A percentile compares a stretch with the other conserved stretches of the same genome.
Conservation (phyloP, 2,888 invertebrate species). For the Drosophila percnosoma region DNA sequence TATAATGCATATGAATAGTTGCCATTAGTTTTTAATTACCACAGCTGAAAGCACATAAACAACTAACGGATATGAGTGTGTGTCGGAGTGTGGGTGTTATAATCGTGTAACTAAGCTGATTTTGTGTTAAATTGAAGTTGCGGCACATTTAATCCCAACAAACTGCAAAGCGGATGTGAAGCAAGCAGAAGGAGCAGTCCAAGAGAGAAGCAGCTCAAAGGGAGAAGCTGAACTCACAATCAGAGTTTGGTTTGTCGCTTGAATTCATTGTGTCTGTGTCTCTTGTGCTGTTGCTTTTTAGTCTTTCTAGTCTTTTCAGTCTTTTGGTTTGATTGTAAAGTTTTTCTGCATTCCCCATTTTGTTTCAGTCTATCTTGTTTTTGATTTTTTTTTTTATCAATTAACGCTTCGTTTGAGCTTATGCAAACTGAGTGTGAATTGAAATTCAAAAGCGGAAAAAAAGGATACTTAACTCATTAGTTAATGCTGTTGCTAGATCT, state of each 20-base stretch:
- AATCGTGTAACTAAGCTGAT: constrained; percentile 52
- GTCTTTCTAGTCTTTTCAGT: constrained; percentile 31
- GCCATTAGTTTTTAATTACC: constrained; percentile 54
- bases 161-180: constrained; percentile 33
- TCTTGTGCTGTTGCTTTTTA: constrained; percentile 29
- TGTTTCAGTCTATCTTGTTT: constrained; percentile 11
- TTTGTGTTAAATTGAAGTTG: constrained; percentile 50
- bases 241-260: constrained; percentile 39
- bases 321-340: constrained; percentile 39
- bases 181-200: constrained; percentile 1
- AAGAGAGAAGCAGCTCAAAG: constrained; percentile 10
- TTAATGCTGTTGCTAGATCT: background rate
- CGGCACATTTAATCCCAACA: constrained; percentile 48
- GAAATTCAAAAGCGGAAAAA: constrained; percentile 8
- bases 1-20: constrained; percentile 59
- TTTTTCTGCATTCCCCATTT: constrained; percentile 30
- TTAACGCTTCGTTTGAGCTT: constrained; percentile 34
- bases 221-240: constrained; percentile 33
- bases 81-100: constrained; percentile 20
- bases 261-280: constrained; percentile 27
- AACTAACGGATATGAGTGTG: constrained; percentile 10
- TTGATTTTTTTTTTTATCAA: constrained; percentile 6
- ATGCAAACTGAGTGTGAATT: constrained; percentile 32
- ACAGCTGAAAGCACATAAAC: constrained; percentile 37
- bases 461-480: constrained; percentile 8